Conservation (phyloP, 2,888 invertebrate species). For the Habroteleia sp. region DNA sequence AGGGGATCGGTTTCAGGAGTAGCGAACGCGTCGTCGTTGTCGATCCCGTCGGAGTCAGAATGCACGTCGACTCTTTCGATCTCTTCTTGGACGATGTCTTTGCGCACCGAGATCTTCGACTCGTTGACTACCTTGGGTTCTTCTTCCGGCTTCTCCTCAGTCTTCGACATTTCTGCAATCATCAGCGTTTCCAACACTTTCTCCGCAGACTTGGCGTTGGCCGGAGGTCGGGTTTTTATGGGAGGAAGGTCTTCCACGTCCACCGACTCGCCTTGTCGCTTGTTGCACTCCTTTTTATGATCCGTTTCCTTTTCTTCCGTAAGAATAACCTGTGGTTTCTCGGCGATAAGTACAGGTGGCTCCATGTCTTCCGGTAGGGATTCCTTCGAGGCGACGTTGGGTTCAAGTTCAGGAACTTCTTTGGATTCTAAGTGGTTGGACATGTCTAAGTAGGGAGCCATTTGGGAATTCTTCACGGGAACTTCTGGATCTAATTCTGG, state of each 20-base stretch:
- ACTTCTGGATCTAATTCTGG: neutral
- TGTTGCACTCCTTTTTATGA: slow-evolving; percentile 32
- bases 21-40: slow-evolving; percentile 27
- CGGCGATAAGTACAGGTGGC: slow-evolving; percentile 13
- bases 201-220: slow-evolving; percentile 30
- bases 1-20: slow-evolving; percentile 51
- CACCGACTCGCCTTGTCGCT: slow-evolving; percentile 41
- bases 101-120: slow-evolving; percentile 48
- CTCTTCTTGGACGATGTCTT: slow-evolving; percentile 13
- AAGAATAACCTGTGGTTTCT: neutral
- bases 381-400: slow-evolving; percentile 1
- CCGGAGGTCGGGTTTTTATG: slow-evolving; percentile 68
- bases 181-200: slow-evolving; percentile 38
- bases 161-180: slow-evolving; percentile 49
- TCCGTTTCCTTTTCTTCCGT: slow-evolving; percentile 38
- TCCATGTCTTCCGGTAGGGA: neutral
- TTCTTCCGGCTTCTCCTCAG: slow-evolving; percentile 53
- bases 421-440: slow-evolving; percentile 24
- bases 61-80: slow-evolving; percentile 26
- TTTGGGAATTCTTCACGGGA: neutral
- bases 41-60: slow-evolving; percentile 33
- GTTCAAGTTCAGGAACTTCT: slow-evolving; percentile 36
- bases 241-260: slow-evolving; percentile 69
- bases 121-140: slow-evolving; percentile 15
- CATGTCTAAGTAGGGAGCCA: neutral